A percentile compares a stretch with the other conserved stretches of the same genome.
Evolutionary conservation across 2,113 vertebrate species (phyloP).

Genomic region (Reinhardtius hippoglossoides): DNA sequence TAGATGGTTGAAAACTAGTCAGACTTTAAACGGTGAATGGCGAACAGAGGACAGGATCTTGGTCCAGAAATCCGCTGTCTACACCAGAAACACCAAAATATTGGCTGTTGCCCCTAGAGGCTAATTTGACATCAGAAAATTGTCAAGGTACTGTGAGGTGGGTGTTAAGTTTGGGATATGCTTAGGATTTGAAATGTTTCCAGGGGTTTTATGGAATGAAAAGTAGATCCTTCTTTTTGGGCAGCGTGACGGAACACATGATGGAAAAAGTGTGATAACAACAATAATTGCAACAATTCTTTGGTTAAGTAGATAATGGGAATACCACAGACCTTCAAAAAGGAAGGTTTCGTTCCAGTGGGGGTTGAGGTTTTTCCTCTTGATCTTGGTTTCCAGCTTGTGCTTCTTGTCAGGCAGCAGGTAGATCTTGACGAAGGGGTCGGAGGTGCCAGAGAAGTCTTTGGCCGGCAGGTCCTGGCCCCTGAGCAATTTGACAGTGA

Average conservation of each 20-base stretch:
- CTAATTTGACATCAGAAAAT: neutral
- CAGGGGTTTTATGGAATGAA: neutral
- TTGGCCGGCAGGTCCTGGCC: conserved; percentile 97
- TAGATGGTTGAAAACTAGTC: too few relatives aligned
- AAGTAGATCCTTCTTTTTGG: neutral
- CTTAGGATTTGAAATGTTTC: neutral
- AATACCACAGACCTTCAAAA: conserved; percentile 89
- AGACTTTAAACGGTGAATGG: too few relatives aligned
- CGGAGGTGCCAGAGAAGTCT: conserved; percentile 98
- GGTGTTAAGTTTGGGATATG: neutral
- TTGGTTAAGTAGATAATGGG: neutral
- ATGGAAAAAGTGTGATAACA: neutral
- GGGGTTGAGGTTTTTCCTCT: conserved; percentile 98
- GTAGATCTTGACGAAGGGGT: conserved; percentile 99
- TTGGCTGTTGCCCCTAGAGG: too few relatives aligned
- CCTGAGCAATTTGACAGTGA: conserved; percentile 97
- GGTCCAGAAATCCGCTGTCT: too few relatives aligned
- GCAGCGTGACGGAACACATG: neutral
- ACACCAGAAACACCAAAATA: too few relatives aligned
- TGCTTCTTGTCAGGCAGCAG: conserved; percentile 98
- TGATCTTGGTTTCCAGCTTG: conserved; percentile 99
- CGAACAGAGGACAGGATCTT: too few relatives aligned
- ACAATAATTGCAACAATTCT: neutral
- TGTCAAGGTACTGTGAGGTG: too few relatives aligned
- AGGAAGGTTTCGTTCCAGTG: conserved; percentile 99